Base-by-base conservation (phyloP, 2,113 vertebrate species). In the Dendropsophus ebraccatus region DNA sequence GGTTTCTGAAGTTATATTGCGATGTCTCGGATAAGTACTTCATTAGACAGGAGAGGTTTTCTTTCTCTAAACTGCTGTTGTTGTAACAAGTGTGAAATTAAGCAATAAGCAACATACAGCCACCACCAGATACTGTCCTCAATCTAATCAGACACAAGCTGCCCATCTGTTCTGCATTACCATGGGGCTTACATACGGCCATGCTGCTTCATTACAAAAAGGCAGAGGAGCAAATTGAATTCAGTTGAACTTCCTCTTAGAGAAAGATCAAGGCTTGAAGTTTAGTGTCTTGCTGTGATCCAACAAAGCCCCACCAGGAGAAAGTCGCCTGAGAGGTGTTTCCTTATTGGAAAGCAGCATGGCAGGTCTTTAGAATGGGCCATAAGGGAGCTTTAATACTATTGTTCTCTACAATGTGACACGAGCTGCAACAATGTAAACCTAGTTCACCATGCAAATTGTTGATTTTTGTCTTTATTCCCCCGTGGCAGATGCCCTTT, bases 271-370 rank as follows among this genome's bases (percentile, higher is more conserved):
- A 91, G 94, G 94, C 95, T 94, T 11, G 88, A 94, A 96, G 96
- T 95, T 76, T 94, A 96, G 92, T 87, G 88, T 88, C 95, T 94
- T 92, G 93, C 95, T 96, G 96, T 90, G 96, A 93, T 91, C 88
- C 91, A 94, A 96, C 95, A 97, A 97, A 95, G 92, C 88, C 89
- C 90, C 87, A 88, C 91, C 93, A 94, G 91, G 93, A 91, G 91
- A 93, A 92, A 92, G 90, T 91, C 82, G 90, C 88, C 90, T 89
- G 90, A 91, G 90, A 89, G 89, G 90, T 91, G 90, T 91, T 93
- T 91, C 92, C 92, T 94, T 91, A 96, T 94, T 96, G 92, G 95
- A 92, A 92, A 91, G 92, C 94, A 95, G 96, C 95, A 97, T 96
- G 96, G 94, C 94, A 93, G 79, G 87, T 90, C 90, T 88, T 96